phyloP scores from a whole-genome alignment of 2,113 vertebrate genomes.

The Tauraco erythrolophus region DNA sequence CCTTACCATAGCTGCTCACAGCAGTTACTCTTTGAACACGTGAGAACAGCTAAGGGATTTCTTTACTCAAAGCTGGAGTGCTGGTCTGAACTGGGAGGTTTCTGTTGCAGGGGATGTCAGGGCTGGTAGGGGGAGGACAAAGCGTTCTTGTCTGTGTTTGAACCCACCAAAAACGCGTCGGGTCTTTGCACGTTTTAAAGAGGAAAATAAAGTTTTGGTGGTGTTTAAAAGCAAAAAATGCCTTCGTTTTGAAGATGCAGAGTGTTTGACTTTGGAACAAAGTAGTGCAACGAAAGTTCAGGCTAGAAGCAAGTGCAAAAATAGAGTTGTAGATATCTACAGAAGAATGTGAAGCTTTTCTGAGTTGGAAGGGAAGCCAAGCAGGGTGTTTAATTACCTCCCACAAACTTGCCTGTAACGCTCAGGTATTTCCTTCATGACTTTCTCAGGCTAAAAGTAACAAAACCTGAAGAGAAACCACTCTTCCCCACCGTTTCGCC shows the following conservation, averaged over 20 bases:
- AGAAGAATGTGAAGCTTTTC: not conserved
- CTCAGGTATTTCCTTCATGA: conserved; percentile 55
- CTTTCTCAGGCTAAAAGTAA: conserved; percentile 56
- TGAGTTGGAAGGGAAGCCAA: not conserved
- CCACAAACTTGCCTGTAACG: not conserved
- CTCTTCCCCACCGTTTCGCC: not conserved
- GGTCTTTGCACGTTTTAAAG: fast-evolving
- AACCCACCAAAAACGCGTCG: not conserved
- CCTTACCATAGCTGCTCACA: not conserved
- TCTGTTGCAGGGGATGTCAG: not conserved
- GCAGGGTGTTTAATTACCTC: conserved; percentile 31
- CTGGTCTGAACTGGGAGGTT: not conserved
- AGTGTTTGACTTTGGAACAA: not conserved
- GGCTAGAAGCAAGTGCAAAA: not conserved
- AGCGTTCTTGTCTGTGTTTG: not conserved
- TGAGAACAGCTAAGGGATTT: not conserved
- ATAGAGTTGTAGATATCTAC: not conserved
- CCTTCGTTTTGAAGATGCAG: not conserved
- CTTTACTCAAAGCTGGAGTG: not conserved
- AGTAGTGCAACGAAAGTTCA: not conserved
- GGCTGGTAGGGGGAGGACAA: not conserved
- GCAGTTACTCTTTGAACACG: not conserved
- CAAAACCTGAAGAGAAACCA: conserved; percentile 5
- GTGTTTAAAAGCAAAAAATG: not conserved
- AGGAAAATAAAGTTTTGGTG: not conserved